Base-by-base conservation (phyloP, 2,888 invertebrate genomes). In the Schizaphis graminum region DNA sequence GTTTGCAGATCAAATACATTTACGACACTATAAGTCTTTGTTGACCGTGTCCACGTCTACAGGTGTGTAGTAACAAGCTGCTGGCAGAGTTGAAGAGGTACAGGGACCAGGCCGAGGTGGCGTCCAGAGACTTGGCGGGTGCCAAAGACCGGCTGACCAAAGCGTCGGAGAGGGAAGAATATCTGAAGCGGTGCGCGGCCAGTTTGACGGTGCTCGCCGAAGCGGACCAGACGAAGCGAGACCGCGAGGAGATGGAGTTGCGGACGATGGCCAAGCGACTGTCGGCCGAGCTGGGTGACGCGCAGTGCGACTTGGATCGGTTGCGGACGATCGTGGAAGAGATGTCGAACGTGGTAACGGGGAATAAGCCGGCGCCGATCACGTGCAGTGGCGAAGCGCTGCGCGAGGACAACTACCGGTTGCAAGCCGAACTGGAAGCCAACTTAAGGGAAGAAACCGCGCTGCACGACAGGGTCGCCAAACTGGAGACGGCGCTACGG, bases 191-290 rank as follows among this genome's bases (percentile, higher is more conserved):
- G n/a, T n/a, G 67, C 7, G n/a, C n/a, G 5, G 16, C 16, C 2
- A 67, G n/a, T n/a, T 16, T 67, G 67, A 67, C 67, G 67, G 67
- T 67, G n/a, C 67, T 67, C 67, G 67, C 67, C n/a, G 67, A 67
- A 67, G 67, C 67, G 3, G 67, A 67, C 67, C n/a, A n/a, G 67
- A 67, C 67, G 7, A 67, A n/a, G 67, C n/a, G 67, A 16, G n/a
- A 67, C 16, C 16, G n/a, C n/a, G 67, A 35, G 5, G 67, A 67
- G 67, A 5, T n/a, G 5, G 16, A 67, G 67, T n/a, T 67, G 67
- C 67, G 67, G 67, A 67, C 67, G 67, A 16, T 1, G 67, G 16
- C 67, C n/a, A 67, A 67, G 67, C 28, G 67, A 5, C n/a, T 67
- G n/a, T n/a, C 67, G 16, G n/a, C 67, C n/a, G 67, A 67, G 67